Evolutionary conservation across 2,888 invertebrate species (phyloP), one percentile per base, ranked within the genome.

Genomic region (Eulithis testata): DNA sequence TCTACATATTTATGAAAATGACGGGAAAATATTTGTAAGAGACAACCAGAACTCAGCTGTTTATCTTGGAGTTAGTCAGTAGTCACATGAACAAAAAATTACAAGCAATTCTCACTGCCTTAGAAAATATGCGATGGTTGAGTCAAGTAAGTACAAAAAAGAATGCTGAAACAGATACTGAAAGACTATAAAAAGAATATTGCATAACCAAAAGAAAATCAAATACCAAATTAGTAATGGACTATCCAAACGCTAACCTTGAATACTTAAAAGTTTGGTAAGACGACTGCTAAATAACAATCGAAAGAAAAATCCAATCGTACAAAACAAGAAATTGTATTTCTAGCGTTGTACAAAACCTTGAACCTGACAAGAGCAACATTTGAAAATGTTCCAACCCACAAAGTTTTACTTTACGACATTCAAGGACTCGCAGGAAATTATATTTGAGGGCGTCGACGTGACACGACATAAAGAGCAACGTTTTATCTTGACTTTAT

Each of bases 381-480:
- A 71, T 76, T 74, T 70, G 60, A 68, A 76, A 79, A 81, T 77
- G 82, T 84, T 84, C 79, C 78, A 44, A 62, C 61, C 72, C 63
- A 67, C 73, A 77, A 73, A 68, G 67, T 74, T 72, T 76, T 64
- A 71, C 60, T 31, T 51, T 65, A 65, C 55, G 40, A 21, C 44
- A 66, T 65, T 47, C 58, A 60, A 65, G 63, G 59, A 52, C 36
- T 31, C 31, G 52, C 14, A 43, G 62, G 57, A 65, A 52, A 64
- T 64, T 57, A 57, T 55, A 40, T 60, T 60, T 52, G 21, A 49
- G 36, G 11, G 31, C 11, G 43, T 12, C 44, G 52, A 9, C 21
- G 45, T 40, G 47, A 8, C 7, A 47, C 43, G 3, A 43, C 12
- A 4, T 43, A 21, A 60, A 58, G 40, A 53, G 47, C 40, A 49